These are phyloP conservation scores for Arothron firmamentum DNA, from an alignment of 2,113 vertebrate genomes.

Conservation along the genomic window DNA sequence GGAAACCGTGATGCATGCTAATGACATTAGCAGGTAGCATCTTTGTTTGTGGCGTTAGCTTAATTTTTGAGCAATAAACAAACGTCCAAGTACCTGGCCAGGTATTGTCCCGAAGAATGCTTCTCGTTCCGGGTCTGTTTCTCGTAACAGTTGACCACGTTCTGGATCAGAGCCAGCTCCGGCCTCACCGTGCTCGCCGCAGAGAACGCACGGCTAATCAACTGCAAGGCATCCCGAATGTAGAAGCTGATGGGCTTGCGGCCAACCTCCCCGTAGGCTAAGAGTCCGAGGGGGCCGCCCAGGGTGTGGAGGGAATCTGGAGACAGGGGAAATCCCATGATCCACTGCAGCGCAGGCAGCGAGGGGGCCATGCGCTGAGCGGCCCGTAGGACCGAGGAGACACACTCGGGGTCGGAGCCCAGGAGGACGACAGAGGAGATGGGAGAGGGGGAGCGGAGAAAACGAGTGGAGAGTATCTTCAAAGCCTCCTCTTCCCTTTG, in stretches of 20 bases:
- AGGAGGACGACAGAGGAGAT: slow-evolving; percentile 79
- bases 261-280: slow-evolving; percentile 85
- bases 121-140: slow-evolving; percentile 49
- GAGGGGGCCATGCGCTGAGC: slow-evolving; percentile 72
- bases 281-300: slow-evolving; percentile 82
- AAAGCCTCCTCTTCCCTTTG: slow-evolving; percentile 68
- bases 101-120: slow-evolving; percentile 77
- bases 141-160: slow-evolving; percentile 76
- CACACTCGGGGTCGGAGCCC: slow-evolving; percentile 76
- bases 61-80: background rate
- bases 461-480: slow-evolving; percentile 66
- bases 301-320: slow-evolving; percentile 79
- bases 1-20: no score
- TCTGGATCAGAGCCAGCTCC: slow-evolving; percentile 73
- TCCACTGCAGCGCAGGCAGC: slow-evolving; percentile 80
- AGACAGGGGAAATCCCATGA: slow-evolving; percentile 85
- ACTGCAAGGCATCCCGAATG: slow-evolving; percentile 79
- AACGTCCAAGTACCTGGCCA: slow-evolving; percentile 64
- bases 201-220: slow-evolving; percentile 77
- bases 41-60: background rate
- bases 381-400: slow-evolving; percentile 71
- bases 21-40: no score
- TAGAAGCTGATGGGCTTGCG: slow-evolving; percentile 83
- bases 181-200: slow-evolving; percentile 66
- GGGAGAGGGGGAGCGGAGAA: slow-evolving; percentile 66